phyloP scores from a whole-genome alignment of 1,140 invertebrate species.

The Neelides sp. region DNA sequence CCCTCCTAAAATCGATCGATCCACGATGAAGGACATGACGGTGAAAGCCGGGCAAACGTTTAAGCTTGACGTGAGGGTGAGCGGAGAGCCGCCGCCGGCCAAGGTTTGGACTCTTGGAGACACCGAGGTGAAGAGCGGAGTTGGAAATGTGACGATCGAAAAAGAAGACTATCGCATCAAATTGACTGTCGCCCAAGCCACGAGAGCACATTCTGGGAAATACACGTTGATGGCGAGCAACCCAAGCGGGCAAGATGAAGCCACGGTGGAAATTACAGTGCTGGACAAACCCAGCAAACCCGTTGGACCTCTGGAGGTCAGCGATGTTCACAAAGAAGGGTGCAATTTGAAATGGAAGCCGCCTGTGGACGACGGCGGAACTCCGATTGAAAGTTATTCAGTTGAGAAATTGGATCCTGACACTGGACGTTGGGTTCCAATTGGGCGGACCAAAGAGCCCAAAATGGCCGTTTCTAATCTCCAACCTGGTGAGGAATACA shows the following conservation, averaged over 20 bases:
- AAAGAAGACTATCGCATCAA: conserved; percentile 76
- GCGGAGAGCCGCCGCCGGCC: conserved; percentile 65
- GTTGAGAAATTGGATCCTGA: conserved; percentile 83
- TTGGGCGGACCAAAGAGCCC: conserved; percentile 62
- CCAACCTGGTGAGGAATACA: conserved; percentile 85
- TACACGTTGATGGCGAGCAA: conserved; percentile 83
- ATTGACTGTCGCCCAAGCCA: conserved; percentile 55
- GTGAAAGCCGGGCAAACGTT: conserved; percentile 76
- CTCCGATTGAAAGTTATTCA: conserved; percentile 77
- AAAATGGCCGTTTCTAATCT: conserved; percentile 71
- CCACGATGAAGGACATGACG: conserved; percentile 69
- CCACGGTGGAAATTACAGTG: conserved; percentile 72
- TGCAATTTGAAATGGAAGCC: conserved; percentile 88
- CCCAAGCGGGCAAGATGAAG: conserved; percentile 77
- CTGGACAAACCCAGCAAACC: conserved; percentile 73
- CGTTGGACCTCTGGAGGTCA: conserved; percentile 78
- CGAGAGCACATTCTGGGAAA: conserved; percentile 68
- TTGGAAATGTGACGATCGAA: conserved; percentile 64
- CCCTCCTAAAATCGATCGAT: conserved; percentile 78
- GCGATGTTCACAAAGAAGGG: conserved; percentile 84
- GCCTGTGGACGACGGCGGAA: conserved; percentile 59
- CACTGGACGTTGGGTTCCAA: conserved; percentile 70
- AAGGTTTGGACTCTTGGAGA: conserved; percentile 78
- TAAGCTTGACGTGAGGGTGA: conserved; percentile 73
- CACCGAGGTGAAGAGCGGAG: conserved; percentile 48